Evolutionary conservation across 2,797 vertebrate species (phyloP).

Genomic region (Thaleichthys pacificus): DNA sequence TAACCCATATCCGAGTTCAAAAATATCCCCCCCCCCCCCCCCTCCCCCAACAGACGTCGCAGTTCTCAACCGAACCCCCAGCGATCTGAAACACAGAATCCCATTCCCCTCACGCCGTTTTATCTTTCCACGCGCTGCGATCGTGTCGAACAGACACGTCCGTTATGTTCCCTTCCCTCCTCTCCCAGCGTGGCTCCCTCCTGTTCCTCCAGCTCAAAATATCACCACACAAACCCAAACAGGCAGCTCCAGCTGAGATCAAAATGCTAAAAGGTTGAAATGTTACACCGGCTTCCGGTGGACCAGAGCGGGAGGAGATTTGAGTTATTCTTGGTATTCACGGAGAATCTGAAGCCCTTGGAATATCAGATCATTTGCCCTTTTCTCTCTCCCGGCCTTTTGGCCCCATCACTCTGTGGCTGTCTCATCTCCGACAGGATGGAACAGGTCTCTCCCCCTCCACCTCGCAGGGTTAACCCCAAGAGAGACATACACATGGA

Average conservation of each 20-base stretch:
- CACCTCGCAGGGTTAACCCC: constrained; percentile 58
- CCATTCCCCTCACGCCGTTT: not conserved
- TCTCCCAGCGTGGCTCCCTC: constrained; percentile 20
- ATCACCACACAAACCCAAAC: constrained; percentile 42
- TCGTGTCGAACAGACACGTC: constrained; percentile 12
- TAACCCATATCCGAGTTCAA: not conserved
- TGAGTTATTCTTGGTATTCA: constrained; percentile 68
- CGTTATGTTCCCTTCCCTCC: constrained; percentile 16
- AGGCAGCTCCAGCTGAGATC: constrained; percentile 40
- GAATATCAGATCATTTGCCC: constrained; percentile 69
- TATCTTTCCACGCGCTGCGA: constrained; percentile 17
- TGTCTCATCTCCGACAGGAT: constrained; percentile 64
- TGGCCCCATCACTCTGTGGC: constrained; percentile 62
- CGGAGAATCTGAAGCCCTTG: constrained; percentile 59
- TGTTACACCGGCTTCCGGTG: constrained; percentile 43
- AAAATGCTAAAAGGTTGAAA: constrained; percentile 62
- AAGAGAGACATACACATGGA: constrained; percentile 41
- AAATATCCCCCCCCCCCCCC: not conserved
- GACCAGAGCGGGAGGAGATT: constrained; percentile 49
- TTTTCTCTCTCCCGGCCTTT: constrained; percentile 59
- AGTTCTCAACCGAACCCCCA: not conserved
- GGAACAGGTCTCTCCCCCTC: constrained; percentile 35
- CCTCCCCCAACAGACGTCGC: not conserved
- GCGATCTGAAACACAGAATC: not conserved
- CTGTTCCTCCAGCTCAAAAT: constrained; percentile 43